These are phyloP conservation scores for Holotrichia oblita DNA, from an alignment of 1,140 invertebrate species.

Conservation along the genomic window DNA sequence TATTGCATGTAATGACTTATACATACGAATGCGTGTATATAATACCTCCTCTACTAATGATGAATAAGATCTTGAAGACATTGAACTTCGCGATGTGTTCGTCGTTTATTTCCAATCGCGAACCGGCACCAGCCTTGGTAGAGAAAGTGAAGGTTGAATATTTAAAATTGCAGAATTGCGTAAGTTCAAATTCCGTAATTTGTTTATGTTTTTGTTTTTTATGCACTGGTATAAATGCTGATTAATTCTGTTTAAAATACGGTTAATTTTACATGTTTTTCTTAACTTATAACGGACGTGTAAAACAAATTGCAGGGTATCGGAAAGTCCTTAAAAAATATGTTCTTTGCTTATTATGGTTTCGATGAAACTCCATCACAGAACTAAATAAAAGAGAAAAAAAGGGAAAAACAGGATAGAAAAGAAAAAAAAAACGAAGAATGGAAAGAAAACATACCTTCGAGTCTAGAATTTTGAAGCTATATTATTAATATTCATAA, in stretches of 20 bases:
- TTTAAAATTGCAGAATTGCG: constrained; percentile 4
- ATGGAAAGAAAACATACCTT: not conserved
- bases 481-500: constrained; percentile 22
- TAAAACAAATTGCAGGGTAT: too few relatives aligned
- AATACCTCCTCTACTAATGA: not conserved
- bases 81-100: not conserved
- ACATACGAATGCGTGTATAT: not conserved
- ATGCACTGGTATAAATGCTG: not conserved
- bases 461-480: constrained; percentile 20
- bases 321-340: too few relatives aligned
- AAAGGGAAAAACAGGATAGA: not conserved
- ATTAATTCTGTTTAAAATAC: too few relatives aligned
- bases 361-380: too few relatives aligned
- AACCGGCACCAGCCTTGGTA: not conserved
- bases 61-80: not conserved
- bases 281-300: too few relatives aligned
- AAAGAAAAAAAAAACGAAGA: not conserved
- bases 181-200: not conserved
- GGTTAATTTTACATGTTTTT: too few relatives aligned
- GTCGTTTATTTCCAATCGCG: not conserved
- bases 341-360: too few relatives aligned
- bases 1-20: not conserved
- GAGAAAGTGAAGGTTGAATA: constrained; percentile 16
- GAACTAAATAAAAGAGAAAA: too few relatives aligned
- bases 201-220: constrained; percentile 3